These are phyloP conservation scores for Periophthalmodon schlosseri DNA, from an alignment of 2,113 vertebrate genomes.

Conservation along the genomic window DNA sequence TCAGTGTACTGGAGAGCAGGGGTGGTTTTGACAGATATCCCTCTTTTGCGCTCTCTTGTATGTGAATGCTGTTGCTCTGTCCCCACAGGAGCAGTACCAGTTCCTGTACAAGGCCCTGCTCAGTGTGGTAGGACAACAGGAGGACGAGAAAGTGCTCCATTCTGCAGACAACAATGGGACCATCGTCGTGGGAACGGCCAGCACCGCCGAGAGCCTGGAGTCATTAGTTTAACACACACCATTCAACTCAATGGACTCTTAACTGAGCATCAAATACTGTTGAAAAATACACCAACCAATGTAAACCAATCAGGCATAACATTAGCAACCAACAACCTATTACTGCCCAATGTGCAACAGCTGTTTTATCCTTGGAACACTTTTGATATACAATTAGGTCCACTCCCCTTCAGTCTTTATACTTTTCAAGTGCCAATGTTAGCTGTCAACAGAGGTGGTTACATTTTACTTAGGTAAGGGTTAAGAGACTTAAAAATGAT, in stretches of 20 bases:
- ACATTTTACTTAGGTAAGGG: too few species aligned
- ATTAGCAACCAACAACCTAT: background rate
- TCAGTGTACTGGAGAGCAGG: too few species aligned
- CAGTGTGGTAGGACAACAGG: conserved; percentile 88
- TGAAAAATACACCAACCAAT: conserved; percentile 28
- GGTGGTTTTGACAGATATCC: too few species aligned
- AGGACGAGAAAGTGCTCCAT: conserved; percentile 84
- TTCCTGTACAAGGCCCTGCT: conserved; percentile 96
- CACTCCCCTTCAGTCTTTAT: too few species aligned
- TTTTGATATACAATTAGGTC: too few species aligned
- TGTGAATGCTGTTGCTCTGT: background rate
- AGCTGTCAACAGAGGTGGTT: too few species aligned
- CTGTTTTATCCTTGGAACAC: too few species aligned
- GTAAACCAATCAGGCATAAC: conserved; percentile 15
- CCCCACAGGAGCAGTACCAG: conserved; percentile 89
- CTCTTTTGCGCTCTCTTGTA: background rate
- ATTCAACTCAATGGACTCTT: conserved; percentile 12
- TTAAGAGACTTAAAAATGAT: too few species aligned
- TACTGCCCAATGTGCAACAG: too few species aligned
- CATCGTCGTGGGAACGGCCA: conserved; percentile 78
- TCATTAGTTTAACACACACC: conserved; percentile 84
- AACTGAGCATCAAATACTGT: conserved; percentile 11
- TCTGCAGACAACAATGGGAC: conserved; percentile 86
- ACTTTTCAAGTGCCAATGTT: background rate
- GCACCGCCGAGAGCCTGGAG: conserved; percentile 87